Percentiles rank a stretch among this genome's conserved stretches.
Evolutionary conservation across 1,140 invertebrate species (phyloP).

Genomic region (Saccostrea glomerata): DNA sequence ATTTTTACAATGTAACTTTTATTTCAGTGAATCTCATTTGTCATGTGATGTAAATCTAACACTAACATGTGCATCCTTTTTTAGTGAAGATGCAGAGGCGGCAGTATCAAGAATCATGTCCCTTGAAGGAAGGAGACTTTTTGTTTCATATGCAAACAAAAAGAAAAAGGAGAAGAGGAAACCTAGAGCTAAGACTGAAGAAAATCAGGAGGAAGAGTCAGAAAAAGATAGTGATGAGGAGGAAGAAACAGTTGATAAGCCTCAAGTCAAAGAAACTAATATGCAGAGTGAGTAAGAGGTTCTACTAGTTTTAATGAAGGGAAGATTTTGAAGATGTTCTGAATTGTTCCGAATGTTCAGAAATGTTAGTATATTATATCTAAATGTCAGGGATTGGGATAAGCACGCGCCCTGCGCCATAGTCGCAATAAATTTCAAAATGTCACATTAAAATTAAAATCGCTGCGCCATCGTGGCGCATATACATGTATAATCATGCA

Average conservation of each 20-base stretch:
- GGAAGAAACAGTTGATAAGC: neutral
- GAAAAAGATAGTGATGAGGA: constrained; percentile 8
- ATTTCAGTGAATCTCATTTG: too few relatives aligned
- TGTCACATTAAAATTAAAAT: too few relatives aligned
- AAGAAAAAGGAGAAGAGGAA: constrained; percentile 59
- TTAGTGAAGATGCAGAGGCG: constrained; percentile 69
- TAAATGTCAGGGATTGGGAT: too few relatives aligned
- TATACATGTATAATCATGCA: too few relatives aligned
- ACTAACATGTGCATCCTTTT: neutral
- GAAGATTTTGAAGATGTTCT: too few relatives aligned
- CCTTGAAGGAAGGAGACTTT: constrained; percentile 63
- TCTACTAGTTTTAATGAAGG: too few relatives aligned
- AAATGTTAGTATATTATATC: too few relatives aligned
- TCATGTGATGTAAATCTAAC: too few relatives aligned
- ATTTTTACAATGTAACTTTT: constrained; percentile 9
- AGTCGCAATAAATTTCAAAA: too few relatives aligned
- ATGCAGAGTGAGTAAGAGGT: neutral
- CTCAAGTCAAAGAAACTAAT: neutral
- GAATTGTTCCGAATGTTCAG: too few relatives aligned
- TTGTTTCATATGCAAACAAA: constrained; percentile 62
- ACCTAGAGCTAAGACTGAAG: constrained; percentile 18
- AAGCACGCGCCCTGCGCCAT: too few relatives aligned
- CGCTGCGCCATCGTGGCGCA: too few relatives aligned
- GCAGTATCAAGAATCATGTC: constrained; percentile 59
- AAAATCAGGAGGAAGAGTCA: constrained; percentile 2